Conservation (phyloP, 2,113 vertebrate species). For the Coptodon bakossiorum region DNA sequence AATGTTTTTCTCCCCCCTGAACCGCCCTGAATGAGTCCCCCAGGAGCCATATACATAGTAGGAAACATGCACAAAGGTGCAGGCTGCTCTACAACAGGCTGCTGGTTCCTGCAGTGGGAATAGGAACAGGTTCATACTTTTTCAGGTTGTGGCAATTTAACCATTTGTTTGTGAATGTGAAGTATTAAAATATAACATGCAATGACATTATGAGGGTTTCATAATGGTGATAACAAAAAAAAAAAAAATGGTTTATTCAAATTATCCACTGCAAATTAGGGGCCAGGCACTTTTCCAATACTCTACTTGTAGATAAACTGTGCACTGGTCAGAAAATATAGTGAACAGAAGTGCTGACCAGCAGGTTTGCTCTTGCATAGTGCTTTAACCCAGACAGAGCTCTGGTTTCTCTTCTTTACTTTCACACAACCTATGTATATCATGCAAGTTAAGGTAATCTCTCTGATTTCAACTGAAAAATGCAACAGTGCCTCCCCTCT, state of each 20-base stretch:
- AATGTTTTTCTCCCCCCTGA: neutral
- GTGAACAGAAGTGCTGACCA: neutral
- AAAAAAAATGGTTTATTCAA: neutral
- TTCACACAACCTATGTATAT: neutral
- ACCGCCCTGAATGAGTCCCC: neutral
- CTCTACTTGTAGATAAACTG: neutral
- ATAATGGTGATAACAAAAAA: neutral
- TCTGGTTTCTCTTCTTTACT: neutral
- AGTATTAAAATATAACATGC: neutral
- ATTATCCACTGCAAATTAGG: neutral
- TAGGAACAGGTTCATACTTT: neutral
- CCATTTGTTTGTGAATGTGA: neutral
- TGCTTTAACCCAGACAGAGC: neutral
- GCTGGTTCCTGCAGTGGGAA: neutral
- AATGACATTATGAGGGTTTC: neutral
- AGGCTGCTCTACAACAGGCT: neutral
- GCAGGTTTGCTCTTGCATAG: neutral
- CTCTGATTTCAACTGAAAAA: neutral
- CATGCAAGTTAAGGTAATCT: neutral
- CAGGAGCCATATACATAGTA: neutral
- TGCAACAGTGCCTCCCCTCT: neutral
- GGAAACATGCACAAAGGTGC: neutral
- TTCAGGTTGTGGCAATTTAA: neutral
- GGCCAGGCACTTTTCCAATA: neutral
- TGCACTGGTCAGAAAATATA: neutral